These are phyloP conservation scores for Manduca sexta DNA, from an alignment of 1,140 invertebrate genomes.

Conservation along the genomic window DNA sequence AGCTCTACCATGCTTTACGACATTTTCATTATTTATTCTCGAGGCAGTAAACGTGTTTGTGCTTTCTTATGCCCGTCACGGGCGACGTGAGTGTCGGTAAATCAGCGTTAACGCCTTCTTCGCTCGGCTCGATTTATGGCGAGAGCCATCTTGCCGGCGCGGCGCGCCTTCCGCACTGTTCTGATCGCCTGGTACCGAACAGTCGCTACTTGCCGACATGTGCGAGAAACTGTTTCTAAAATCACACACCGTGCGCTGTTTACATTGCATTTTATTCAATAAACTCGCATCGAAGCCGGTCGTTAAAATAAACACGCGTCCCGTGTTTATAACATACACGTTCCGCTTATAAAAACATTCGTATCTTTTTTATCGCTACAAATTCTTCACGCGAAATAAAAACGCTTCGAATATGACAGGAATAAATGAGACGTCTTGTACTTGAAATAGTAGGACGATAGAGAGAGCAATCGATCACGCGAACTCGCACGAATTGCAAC, in stretches of 20 bases:
- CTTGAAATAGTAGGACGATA: constrained; percentile 51
- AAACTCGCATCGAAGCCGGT: constrained; percentile 16
- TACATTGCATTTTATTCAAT: constrained; percentile 19
- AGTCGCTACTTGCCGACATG: too few species aligned
- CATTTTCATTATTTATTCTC: constrained; percentile 4
- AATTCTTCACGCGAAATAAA: constrained; percentile 32
- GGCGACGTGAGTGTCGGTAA: constrained; percentile 36
- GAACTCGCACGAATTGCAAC: constrained; percentile 47
- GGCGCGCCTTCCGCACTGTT: constrained; percentile 34
- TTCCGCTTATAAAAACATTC: constrained; percentile 22
- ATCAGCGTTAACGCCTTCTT: constrained; percentile 56
- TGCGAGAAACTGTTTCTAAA: background rate
- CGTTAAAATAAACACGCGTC: constrained; percentile 21
- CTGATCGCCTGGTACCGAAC: constrained; percentile 26
- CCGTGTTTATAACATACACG: constrained; percentile 25
- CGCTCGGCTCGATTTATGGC: constrained; percentile 43
- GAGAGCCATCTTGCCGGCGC: constrained; percentile 22
- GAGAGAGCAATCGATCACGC: constrained; percentile 48
- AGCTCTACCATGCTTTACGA: background rate
- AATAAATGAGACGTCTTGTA: constrained; percentile 52
- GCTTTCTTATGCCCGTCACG: constrained; percentile 16
- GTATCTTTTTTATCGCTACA: constrained; percentile 25
- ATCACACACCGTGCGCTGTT: background rate
- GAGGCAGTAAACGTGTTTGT: constrained; percentile 1
- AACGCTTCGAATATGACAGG: constrained; percentile 48